These are phyloP conservation scores for Ornithoptera alexandrae DNA, from an alignment of 2,888 invertebrate species.

Conservation along the genomic window DNA sequence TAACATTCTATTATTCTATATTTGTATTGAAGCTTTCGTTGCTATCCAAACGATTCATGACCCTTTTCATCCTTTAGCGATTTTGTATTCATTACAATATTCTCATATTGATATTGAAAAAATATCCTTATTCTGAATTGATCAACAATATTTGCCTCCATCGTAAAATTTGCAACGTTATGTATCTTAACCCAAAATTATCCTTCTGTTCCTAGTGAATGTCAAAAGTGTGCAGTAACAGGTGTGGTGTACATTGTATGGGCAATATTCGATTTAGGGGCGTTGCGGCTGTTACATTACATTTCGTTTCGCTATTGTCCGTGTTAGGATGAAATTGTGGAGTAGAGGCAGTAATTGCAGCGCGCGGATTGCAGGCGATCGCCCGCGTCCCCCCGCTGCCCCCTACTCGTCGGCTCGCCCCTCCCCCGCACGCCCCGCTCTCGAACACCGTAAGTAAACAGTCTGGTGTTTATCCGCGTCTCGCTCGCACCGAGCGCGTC, in stretches of 20 bases:
- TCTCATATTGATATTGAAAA: neutral
- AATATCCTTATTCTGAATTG: too few relatives aligned
- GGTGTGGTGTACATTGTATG: slow-evolving; percentile 9
- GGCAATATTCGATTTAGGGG: slow-evolving; percentile 10
- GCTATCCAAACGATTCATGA: slow-evolving; percentile 23
- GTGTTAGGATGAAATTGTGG: slow-evolving; percentile 65
- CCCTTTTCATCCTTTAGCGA: neutral
- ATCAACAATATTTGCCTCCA: neutral
- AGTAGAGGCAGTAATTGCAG: slow-evolving; percentile 75
- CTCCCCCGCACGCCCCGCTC: slow-evolving; percentile 66
- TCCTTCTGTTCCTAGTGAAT: neutral
- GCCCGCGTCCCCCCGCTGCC: slow-evolving; percentile 63
- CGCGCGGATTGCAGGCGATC: slow-evolving; percentile 77
- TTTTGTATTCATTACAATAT: slow-evolving; percentile 6
- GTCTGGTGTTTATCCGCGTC: slow-evolving; percentile 80
- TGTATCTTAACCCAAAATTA: neutral
- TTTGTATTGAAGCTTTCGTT: slow-evolving; percentile 11
- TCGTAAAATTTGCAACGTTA: neutral
- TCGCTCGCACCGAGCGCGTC: slow-evolving; percentile 79
- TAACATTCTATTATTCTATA: slow-evolving; percentile 32
- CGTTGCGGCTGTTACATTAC: slow-evolving; percentile 16
- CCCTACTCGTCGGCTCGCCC: slow-evolving; percentile 47
- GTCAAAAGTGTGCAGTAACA: neutral
- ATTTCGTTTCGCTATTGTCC: slow-evolving; percentile 41
- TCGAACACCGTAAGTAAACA: slow-evolving; percentile 79